These are phyloP conservation scores for Therioaphis trifolii DNA, from an alignment of 2,888 invertebrate species.

Conservation along the genomic window DNA sequence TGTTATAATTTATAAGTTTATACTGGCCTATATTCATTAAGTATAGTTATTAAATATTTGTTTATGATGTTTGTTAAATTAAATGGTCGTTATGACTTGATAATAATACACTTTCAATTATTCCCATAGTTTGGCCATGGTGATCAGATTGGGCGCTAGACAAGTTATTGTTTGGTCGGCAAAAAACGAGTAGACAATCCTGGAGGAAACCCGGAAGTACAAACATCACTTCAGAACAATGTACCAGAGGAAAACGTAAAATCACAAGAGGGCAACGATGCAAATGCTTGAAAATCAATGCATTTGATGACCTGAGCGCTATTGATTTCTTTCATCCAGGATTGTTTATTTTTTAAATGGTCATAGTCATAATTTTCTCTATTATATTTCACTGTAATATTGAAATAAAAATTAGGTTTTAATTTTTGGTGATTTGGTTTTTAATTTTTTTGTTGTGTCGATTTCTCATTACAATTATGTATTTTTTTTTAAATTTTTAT, in stretches of 20 bases:
- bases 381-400: neutral
- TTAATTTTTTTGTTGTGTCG: neutral
- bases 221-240: conserved; percentile 36
- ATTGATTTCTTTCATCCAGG: conserved; percentile 32
- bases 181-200: conserved; percentile 61
- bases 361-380: neutral
- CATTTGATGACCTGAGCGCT: neutral
- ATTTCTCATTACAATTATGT: conserved; percentile 13
- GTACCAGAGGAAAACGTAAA: conserved; percentile 4
- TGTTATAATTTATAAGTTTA: neutral
- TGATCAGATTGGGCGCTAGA: conserved; percentile 67
- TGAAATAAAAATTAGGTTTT: neutral
- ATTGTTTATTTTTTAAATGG: neutral
- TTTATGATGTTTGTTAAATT: too few species aligned
- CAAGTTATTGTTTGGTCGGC: conserved; percentile 63
- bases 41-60: too few species aligned
- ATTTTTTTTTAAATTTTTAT: neutral
- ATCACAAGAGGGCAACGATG: neutral
- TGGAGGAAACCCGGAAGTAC: conserved; percentile 39
- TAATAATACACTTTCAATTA: conserved; percentile 34
- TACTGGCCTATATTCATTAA: too few species aligned
- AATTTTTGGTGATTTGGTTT: conserved; percentile 23
- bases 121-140: conserved; percentile 68
- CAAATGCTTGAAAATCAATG: neutral
- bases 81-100: neutral